These are phyloP conservation scores for Apodemus agrarius DNA, from an alignment of 2,797 vertebrate species.

Conservation along the genomic window DNA sequence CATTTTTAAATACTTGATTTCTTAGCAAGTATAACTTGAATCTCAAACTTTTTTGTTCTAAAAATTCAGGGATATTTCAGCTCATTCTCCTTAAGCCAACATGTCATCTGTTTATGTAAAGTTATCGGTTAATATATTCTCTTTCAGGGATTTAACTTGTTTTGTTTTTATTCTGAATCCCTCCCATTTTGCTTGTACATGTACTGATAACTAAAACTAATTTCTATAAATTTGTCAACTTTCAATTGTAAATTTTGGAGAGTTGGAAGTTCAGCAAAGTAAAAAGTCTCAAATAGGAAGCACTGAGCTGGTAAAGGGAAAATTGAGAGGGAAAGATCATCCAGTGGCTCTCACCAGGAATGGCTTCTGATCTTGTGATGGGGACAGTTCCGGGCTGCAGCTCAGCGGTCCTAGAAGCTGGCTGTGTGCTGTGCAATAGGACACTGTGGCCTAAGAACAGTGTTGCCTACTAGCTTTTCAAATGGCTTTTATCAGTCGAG, in stretches of 20 bases:
- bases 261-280: constrained; percentile 87
- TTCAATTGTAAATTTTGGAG: constrained; percentile 86
- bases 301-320: constrained; percentile 98
- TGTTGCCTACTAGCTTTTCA: constrained; percentile 78
- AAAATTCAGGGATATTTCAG: constrained; percentile 99
- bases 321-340: constrained; percentile 88
- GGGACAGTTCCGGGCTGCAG: constrained; percentile 78
- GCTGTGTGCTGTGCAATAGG: constrained; percentile 80
- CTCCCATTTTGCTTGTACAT: constrained; percentile 89
- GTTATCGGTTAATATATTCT: constrained; percentile 86
- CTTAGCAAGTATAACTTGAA: constrained; percentile 96
- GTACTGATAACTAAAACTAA: constrained; percentile 89
- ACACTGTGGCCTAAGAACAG: constrained; percentile 75
- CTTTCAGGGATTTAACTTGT: constrained; percentile 89
- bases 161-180: constrained; percentile 88
- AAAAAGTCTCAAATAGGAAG: constrained; percentile 91
- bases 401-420: constrained; percentile 71
- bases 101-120: constrained; percentile 89
- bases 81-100: constrained; percentile 92
- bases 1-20: constrained; percentile 91
- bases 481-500: constrained; percentile 77
- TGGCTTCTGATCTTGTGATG: constrained; percentile 79
- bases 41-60: constrained; percentile 91
- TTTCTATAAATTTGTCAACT: constrained; percentile 89
- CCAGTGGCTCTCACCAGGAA: constrained; percentile 81